phyloP scores from a whole-genome alignment of 2,797 vertebrate species.

The Oreonectes daqikongensis region DNA sequence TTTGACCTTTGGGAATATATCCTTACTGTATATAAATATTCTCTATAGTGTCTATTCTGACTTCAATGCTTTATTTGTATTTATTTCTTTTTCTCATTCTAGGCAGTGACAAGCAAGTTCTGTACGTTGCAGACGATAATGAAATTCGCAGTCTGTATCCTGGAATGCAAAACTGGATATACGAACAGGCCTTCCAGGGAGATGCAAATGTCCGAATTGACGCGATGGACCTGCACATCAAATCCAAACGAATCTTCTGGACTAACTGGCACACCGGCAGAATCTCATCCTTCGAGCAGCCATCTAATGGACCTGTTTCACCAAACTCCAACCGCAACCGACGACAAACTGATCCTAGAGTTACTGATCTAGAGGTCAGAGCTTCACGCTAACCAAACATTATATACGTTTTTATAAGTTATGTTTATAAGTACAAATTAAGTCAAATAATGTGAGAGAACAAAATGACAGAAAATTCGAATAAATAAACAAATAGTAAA shows the following conservation, averaged over 20 bases:
- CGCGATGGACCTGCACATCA: constrained; percentile 93
- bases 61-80: too few species aligned
- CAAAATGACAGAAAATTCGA: too few species aligned
- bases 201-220: constrained; percentile 92
- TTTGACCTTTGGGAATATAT: too few species aligned
- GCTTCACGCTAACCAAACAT: neutral
- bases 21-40: too few species aligned
- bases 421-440: too few species aligned
- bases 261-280: constrained; percentile 97
- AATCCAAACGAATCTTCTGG: constrained; percentile 93
- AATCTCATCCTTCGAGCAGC: constrained; percentile 90
- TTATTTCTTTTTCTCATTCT: constrained; percentile 37
- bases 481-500: too few species aligned
- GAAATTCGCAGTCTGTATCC: constrained; percentile 94
- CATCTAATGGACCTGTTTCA: constrained; percentile 64
- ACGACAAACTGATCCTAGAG: constrained; percentile 82
- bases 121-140: constrained; percentile 94
- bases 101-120: constrained; percentile 83
- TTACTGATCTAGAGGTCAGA: constrained; percentile 87
- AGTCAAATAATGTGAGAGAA: too few species aligned
- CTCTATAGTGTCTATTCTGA: too few species aligned
- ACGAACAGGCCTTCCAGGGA: constrained; percentile 92
- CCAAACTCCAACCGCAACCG: constrained; percentile 84
- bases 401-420: too few species aligned
- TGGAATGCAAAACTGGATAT: constrained; percentile 87